Percentiles rank a stretch among this genome's conserved stretches.
These are phyloP conservation scores for Caradrina clavipalpis DNA, from an alignment of 2,888 invertebrate genomes.

Conservation along the genomic window DNA sequence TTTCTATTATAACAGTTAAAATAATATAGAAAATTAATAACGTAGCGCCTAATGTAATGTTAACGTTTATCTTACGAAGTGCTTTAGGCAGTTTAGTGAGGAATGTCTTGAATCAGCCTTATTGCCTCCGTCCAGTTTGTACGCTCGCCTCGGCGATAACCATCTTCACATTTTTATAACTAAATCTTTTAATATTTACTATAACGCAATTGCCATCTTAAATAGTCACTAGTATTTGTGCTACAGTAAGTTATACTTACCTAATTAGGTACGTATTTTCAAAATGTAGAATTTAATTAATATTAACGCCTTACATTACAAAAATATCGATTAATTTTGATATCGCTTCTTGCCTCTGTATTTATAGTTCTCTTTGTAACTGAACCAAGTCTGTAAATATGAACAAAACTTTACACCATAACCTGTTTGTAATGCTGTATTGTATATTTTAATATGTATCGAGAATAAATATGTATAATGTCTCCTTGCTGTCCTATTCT, in stretches of 20 bases:
- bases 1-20: conserved; percentile 53
- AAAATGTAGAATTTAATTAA: conserved; percentile 54
- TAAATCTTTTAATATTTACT: conserved; percentile 58
- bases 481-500: conserved; percentile 5
- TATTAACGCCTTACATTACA: conserved; percentile 46
- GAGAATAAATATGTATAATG: not conserved
- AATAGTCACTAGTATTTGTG: conserved; percentile 85
- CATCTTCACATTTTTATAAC: conserved; percentile 44
- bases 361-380: conserved; percentile 38
- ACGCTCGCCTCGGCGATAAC: conserved; percentile 21
- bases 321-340: conserved; percentile 44
- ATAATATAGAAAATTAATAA: conserved; percentile 59
- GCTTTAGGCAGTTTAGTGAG: conserved; percentile 61
- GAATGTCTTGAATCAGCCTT: conserved; percentile 74
- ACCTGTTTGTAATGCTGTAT: conserved; percentile 16
- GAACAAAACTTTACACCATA: conserved; percentile 17
- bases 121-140: conserved; percentile 82
- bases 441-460: conserved; percentile 23
- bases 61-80: conserved; percentile 53
- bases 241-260: conserved; percentile 75
- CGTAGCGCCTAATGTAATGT: conserved; percentile 57
- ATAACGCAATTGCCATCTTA: conserved; percentile 80
- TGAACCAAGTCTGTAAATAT: conserved; percentile 46
- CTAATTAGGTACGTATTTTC: conserved; percentile 57
- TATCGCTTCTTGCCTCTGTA: conserved; percentile 59